Conservation (phyloP, 2,113 vertebrate species). For the Callionymus lyra region DNA sequence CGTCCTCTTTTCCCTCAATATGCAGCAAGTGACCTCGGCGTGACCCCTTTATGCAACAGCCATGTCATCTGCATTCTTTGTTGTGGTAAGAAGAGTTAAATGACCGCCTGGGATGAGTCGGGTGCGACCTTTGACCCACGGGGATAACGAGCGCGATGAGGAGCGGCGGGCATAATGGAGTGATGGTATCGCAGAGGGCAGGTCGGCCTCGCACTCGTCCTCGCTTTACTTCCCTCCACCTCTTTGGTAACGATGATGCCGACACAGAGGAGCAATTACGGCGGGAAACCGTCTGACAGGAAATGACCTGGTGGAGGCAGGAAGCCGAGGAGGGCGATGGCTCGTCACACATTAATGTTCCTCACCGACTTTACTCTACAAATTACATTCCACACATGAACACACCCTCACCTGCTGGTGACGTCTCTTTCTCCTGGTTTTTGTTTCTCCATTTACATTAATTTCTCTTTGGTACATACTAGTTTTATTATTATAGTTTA, state of each 20-base stretch:
- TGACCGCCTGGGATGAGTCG: constrained; percentile 58
- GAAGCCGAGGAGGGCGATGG: constrained; percentile 35
- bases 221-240: constrained; percentile 13
- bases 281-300: constrained; percentile 27
- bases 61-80: constrained; percentile 64
- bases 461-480: too few species aligned
- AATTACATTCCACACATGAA: too few species aligned
- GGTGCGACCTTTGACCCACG: constrained; percentile 58
- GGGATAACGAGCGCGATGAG: constrained; percentile 69
- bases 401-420: too few species aligned
- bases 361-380: constrained; percentile 1
- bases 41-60: constrained; percentile 61
- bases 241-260: constrained; percentile 41
- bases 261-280: constrained; percentile 58
- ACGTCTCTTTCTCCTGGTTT: too few species aligned
- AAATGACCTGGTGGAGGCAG: constrained; percentile 34
- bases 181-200: constrained; percentile 44
- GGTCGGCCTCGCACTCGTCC: constrained; percentile 18
- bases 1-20: constrained; percentile 30
- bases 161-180: constrained; percentile 56
- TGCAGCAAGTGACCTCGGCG: constrained; percentile 29
- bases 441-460: constrained; percentile 24
- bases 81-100: constrained; percentile 70
- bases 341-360: constrained; percentile 31
- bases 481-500: too few species aligned